Evolutionary conservation across 1,140 invertebrate species (phyloP), one percentile per base, ranked within the genome.

Genomic region (Pachypeltis micranthus): DNA sequence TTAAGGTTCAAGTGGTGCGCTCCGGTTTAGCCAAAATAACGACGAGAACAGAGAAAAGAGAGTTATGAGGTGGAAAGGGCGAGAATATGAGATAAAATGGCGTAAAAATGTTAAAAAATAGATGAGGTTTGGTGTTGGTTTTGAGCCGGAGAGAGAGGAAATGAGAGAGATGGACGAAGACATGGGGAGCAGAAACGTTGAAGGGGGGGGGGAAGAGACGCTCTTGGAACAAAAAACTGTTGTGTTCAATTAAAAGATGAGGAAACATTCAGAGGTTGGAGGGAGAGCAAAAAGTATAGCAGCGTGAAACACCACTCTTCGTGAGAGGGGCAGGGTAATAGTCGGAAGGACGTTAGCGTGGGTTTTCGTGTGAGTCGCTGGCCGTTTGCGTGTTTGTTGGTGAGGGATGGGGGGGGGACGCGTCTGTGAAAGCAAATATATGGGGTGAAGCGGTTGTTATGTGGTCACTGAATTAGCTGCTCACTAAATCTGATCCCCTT

Each of bases 391-490:
- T 4, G 12, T 10, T 51, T 10, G 10, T 4, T 4, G 3, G 10
- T 21, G 7, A 21, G 47, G 47, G 10, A 4, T 21, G 47, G 47
- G 4, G 47, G 47, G 19, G 47, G 4, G 47, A 21, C 10, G 23
- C 12, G 12, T 51, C 47, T 51, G 12, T n/a, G n/a, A 51, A 51
- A 21, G 47, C 47, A 51, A 51, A 51, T 51, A 51, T 51, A 51
- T 51, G 47, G 23, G 47, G 47, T 16, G 12, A 51, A 21, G 47
- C n/a, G 47, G 47, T 51, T 51, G 47, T 51, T 51, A 51, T 51
- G 47, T 51, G 47, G 47, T 51, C 47, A 51, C 47, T 51, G 47
- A 51, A 51, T 51, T 51, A 51, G 47, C 47, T 21, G 47, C 12
- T 21, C 21, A 51, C 47, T 51, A 51, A 51, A 51, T 51, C 47